phyloP scores from a whole-genome alignment of 2,113 vertebrate species.

The Holacanthus passer region DNA sequence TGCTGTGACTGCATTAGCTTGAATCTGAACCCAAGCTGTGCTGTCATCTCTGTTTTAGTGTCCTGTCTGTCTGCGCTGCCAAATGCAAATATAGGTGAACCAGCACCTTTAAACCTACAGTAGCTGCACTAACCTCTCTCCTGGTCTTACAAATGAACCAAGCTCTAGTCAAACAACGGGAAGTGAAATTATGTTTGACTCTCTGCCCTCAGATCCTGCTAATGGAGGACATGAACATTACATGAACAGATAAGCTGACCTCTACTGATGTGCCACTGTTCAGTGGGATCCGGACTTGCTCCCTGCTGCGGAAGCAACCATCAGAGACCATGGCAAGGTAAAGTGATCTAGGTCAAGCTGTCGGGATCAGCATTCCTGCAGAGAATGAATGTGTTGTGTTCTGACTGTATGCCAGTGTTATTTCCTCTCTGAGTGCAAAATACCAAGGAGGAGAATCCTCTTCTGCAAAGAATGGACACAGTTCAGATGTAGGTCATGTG shows the following conservation, averaged over 20 bases:
- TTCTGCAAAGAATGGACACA: not conserved
- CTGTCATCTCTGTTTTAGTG: constrained; percentile 49
- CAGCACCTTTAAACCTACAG: constrained; percentile 11
- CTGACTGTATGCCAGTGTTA: not conserved
- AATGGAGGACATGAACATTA: constrained; percentile 86
- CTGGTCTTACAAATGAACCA: constrained; percentile 8
- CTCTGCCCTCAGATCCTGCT: constrained; percentile 78
- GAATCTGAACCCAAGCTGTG: constrained; percentile 50
- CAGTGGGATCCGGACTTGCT: constrained; percentile 86
- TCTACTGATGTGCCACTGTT: constrained; percentile 84
- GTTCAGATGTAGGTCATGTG: constrained; percentile 37
- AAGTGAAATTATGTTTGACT: constrained; percentile 25
- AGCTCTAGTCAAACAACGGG: constrained; percentile 28
- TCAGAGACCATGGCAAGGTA: constrained; percentile 84
- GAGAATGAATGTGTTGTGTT: not conserved
- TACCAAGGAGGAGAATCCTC: constrained; percentile 17
- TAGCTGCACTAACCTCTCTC: not conserved
- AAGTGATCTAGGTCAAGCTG: constrained; percentile 19
- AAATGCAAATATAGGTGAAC: constrained; percentile 41
- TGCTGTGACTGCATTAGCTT: constrained; percentile 32
- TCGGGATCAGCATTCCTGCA: constrained; percentile 1
- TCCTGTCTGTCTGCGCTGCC: not conserved
- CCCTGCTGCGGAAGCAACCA: constrained; percentile 82
- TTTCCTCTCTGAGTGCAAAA: constrained; percentile 18
- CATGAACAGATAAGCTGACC: constrained; percentile 79